Percentiles rank a stretch among this genome's conserved stretches.
phyloP scores from a whole-genome alignment of 2,797 vertebrate genomes.

The Fundulus diaphanus region DNA sequence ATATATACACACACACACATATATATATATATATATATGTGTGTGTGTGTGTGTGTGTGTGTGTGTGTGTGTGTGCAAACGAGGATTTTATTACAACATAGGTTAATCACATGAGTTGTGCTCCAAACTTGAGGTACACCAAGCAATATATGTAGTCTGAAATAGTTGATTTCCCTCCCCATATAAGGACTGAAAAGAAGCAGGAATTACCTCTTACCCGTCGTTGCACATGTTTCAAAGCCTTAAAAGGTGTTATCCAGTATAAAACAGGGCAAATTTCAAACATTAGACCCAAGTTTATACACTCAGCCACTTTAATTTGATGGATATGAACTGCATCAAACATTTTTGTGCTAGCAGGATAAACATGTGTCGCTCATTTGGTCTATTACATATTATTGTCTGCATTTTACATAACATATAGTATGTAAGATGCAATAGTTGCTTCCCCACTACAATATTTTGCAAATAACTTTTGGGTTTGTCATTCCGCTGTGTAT shows the following conservation, averaged over 20 bases:
- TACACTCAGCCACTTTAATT: slow-evolving; percentile 16
- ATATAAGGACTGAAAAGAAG: background rate
- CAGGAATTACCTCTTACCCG: background rate
- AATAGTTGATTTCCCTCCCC: background rate
- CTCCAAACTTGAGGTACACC: background rate
- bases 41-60: accelerated
- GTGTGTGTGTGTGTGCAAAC: too few species aligned
- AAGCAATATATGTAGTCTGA: background rate
- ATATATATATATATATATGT: background rate
- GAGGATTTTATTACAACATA: background rate
- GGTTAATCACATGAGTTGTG: background rate
- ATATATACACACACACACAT: background rate
- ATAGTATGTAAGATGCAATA: background rate
- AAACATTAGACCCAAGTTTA: slow-evolving; percentile 44
- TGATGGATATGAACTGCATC: background rate
- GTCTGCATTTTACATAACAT: background rate
- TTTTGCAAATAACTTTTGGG: background rate
- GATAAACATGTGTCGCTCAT: background rate
- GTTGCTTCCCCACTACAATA: background rate
- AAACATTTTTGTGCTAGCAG: background rate
- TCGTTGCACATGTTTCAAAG: slow-evolving; percentile 31
- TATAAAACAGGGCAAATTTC: slow-evolving; percentile 51
- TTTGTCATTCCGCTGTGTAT: background rate
- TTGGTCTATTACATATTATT: background rate
- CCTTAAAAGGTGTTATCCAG: slow-evolving; percentile 15